Evolutionary conservation across 2,113 vertebrate species (phyloP).

Genomic region (Tyrannus savana): DNA sequence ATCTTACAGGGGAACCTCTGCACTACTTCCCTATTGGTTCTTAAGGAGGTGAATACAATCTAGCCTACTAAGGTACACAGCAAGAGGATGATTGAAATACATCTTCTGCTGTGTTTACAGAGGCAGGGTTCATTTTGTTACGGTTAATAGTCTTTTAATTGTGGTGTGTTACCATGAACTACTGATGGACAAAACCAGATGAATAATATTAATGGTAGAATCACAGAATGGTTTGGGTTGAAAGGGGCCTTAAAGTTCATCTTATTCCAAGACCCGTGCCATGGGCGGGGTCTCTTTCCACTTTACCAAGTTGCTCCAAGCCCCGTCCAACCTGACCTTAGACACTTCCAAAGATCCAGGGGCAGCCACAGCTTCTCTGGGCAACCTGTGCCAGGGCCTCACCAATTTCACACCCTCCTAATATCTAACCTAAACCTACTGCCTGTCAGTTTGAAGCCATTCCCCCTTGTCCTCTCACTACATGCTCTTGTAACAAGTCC

Average conservation of each 20-base stretch:
- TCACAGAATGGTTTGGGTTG: background rate
- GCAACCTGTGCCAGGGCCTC: background rate
- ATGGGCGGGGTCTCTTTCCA: background rate
- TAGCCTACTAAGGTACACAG: background rate
- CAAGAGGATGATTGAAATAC: background rate
- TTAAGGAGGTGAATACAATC: no score
- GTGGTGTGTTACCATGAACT: background rate
- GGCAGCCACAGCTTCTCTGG: background rate
- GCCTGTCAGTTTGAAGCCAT: background rate
- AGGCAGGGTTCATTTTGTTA: background rate
- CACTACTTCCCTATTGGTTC: background rate
- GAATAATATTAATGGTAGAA: background rate
- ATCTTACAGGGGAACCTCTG: accelerated
- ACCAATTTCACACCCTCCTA: background rate
- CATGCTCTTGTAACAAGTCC: background rate
- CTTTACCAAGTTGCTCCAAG: background rate
- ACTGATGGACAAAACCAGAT: background rate
- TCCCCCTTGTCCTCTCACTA: background rate
- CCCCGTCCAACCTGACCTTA: background rate
- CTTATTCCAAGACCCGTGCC: accelerated
- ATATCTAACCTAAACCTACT: background rate
- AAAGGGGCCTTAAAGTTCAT: background rate
- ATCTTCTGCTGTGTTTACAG: background rate
- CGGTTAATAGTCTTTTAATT: background rate
- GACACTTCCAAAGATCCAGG: background rate